Conservation (phyloP, 2,888 invertebrate genomes). For the Pachliopta kotzebuea region DNA sequence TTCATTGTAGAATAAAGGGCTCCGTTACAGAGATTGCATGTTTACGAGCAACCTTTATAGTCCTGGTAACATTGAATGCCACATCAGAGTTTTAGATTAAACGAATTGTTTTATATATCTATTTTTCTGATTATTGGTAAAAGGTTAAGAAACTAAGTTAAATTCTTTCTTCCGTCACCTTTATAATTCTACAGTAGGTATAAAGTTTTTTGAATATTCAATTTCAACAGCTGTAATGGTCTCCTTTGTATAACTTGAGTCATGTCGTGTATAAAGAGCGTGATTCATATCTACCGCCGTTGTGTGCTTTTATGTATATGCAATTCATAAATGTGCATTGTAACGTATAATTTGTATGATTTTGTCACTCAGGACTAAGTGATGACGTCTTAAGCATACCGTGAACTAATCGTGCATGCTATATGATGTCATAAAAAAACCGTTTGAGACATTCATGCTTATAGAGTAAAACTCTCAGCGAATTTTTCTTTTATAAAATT, state of each 20-base stretch:
- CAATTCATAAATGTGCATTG: not conserved
- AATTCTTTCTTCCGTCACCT: too few relatives aligned
- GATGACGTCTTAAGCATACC: slow-evolving; percentile 8
- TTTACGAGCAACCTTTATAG: slow-evolving; percentile 26
- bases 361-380: not conserved
- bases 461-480: not conserved
- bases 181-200: too few relatives aligned
- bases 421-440: slow-evolving; percentile 12
- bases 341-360: not conserved
- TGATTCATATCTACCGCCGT: too few relatives aligned
- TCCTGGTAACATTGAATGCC: slow-evolving; percentile 3
- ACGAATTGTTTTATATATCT: not conserved
- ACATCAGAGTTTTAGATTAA: slow-evolving; percentile 12
- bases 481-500: not conserved
- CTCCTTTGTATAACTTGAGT: not conserved
- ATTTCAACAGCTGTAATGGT: too few relatives aligned
- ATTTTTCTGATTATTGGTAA: too few relatives aligned
- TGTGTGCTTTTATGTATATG: too few relatives aligned
- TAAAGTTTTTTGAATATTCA: too few relatives aligned
- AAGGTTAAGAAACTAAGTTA: too few relatives aligned
- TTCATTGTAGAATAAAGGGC: slow-evolving; percentile 15
- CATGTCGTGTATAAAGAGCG: not conserved
- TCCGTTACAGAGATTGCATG: slow-evolving; percentile 7
- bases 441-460: not conserved
- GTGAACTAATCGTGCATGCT: not conserved